Percentiles rank a stretch among this genome's conserved stretches.
These are phyloP conservation scores for Peromyscus californicus DNA, from an alignment of 2,113 vertebrate species.

Conservation along the genomic window DNA sequence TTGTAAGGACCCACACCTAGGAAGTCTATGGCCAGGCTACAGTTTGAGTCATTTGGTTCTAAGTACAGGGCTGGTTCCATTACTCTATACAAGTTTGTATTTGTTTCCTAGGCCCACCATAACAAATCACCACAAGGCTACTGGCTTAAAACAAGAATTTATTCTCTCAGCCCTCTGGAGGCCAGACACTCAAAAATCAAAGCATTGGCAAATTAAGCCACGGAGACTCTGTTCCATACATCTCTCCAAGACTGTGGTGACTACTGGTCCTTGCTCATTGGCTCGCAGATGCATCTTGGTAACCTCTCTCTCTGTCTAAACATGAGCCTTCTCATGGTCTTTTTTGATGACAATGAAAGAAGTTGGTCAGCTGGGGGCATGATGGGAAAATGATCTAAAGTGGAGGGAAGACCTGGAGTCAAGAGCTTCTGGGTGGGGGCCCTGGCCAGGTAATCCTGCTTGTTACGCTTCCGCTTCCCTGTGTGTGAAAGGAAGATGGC, in stretches of 20 bases:
- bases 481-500: not conserved
- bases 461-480: no score
- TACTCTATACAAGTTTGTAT: not conserved
- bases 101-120: not conserved
- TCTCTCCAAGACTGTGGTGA: not conserved
- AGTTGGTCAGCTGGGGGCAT: not conserved
- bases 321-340: rapidly evolving
- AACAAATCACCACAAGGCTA: not conserved
- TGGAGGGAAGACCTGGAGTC: not conserved
- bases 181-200: conserved; percentile 9
- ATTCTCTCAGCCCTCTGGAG: conserved; percentile 6
- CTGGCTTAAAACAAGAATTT: conserved; percentile 18
- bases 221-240: not conserved
- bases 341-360: not conserved
- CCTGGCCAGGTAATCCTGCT: not conserved
- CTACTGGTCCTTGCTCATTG: not conserved
- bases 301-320: not conserved
- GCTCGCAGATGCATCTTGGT: not conserved
- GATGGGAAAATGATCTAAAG: not conserved
- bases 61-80: not conserved
- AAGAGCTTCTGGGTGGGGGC: not conserved
- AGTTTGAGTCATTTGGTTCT: not conserved
- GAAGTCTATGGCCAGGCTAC: not conserved
- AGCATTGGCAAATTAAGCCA: not conserved
- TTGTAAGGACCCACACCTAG: rapidly evolving